A percentile compares a stretch with the other conserved stretches of the same genome.
Conservation (phyloP, 2,113 vertebrate species). For the Ornithorhynchus anatinus region DNA sequence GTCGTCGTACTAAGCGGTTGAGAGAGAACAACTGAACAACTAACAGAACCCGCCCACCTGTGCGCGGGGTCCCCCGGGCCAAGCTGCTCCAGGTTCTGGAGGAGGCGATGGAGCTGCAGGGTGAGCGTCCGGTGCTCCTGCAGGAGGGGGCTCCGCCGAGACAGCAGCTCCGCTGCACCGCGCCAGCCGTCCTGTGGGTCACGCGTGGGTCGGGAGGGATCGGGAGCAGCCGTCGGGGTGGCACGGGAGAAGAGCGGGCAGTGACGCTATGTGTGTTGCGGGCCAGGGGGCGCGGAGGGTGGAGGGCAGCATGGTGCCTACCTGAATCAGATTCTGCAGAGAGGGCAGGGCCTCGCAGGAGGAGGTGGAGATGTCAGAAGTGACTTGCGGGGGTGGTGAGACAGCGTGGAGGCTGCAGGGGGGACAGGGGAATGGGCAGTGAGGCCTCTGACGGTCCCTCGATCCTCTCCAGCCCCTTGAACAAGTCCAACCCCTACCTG, state of each 20-base stretch:
- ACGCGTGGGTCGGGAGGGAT: background rate
- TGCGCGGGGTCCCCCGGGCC: background rate
- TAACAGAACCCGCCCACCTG: conserved; percentile 45
- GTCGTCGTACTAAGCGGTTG: too few species aligned
- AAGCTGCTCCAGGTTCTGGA: conserved; percentile 1
- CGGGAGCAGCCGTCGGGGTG: too few species aligned
- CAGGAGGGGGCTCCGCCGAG: conserved; percentile 32
- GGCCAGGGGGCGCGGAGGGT: background rate
- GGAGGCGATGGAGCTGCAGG: conserved; percentile 13
- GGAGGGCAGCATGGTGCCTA: background rate
- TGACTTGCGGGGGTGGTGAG: conserved; percentile 46
- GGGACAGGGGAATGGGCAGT: background rate
- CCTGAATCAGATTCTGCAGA: conserved; percentile 32
- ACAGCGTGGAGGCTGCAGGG: conserved; percentile 45
- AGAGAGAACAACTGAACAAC: too few species aligned
- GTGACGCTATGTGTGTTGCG: background rate
- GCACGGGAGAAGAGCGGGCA: background rate
- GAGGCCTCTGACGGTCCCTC: background rate
- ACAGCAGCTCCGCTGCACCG: conserved; percentile 15
- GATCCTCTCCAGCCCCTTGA: too few species aligned
- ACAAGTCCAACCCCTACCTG: conserved; percentile 1
- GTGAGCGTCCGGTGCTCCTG: conserved; percentile 32
- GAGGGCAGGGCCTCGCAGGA: conserved; percentile 41
- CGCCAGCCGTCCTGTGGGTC: conserved; percentile 51
- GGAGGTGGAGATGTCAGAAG: too few species aligned